Conservation (phyloP, 2,888 invertebrate species). For the Thymelicus sylvestris region DNA sequence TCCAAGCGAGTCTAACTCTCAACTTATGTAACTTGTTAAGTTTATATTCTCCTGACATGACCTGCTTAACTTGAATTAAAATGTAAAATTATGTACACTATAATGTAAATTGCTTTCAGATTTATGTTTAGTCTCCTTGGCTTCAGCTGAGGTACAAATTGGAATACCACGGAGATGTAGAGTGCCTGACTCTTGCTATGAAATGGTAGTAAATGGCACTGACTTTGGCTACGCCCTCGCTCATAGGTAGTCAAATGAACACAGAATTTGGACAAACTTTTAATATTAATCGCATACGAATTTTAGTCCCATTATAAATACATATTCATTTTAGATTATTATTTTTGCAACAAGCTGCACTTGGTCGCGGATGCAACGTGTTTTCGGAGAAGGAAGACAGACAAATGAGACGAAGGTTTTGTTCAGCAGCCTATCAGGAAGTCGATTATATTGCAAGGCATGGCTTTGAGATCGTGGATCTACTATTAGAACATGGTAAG, state of each 20-base stretch:
- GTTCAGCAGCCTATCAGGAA: slow-evolving; percentile 51
- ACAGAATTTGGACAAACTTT: too few relatives aligned
- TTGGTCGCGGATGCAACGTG: slow-evolving; percentile 50
- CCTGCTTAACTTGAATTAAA: not conserved
- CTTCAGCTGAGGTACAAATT: slow-evolving; percentile 4
- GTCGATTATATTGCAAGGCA: slow-evolving; percentile 52
- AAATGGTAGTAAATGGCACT: slow-evolving; percentile 50
- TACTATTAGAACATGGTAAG: slow-evolving; percentile 64
- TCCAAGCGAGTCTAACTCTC: too few relatives aligned
- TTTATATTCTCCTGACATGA: not conserved
- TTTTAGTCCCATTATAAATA: too few relatives aligned
- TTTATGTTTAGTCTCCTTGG: slow-evolving; percentile 25
- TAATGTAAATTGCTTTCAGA: slow-evolving; percentile 17
- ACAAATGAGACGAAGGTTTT: slow-evolving; percentile 45
- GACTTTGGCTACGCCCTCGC: slow-evolving; percentile 59
- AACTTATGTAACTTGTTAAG: too few relatives aligned
- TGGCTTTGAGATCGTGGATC: slow-evolving; percentile 49
- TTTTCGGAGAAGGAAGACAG: slow-evolving; percentile 49
- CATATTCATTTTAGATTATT: slow-evolving; percentile 34
- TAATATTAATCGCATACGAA: too few relatives aligned
- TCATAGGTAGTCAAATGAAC: slow-evolving; percentile 53
- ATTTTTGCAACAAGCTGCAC: slow-evolving; percentile 39
- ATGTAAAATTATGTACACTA: slow-evolving; percentile 28
- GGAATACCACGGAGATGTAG: slow-evolving; percentile 43
- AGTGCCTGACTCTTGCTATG: slow-evolving; percentile 45